These are phyloP conservation scores for Columba guinea DNA, from an alignment of 2,797 vertebrate species.

Conservation along the genomic window DNA sequence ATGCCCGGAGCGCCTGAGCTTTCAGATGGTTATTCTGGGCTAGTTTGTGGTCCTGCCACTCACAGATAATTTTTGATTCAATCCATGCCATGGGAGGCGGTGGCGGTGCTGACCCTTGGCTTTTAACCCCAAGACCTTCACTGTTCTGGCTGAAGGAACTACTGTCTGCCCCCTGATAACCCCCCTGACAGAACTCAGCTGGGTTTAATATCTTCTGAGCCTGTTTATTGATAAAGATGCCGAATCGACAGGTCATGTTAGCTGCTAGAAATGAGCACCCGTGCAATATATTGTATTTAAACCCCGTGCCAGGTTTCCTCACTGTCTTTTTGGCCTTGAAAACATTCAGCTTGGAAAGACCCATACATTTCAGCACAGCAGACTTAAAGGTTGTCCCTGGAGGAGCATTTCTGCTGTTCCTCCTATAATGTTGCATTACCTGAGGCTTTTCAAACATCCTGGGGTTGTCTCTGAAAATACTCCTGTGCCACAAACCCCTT, in stretches of 20 bases:
- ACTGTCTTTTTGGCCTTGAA: background rate
- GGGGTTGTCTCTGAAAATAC: background rate
- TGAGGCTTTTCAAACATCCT: background rate
- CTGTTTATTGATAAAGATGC: conserved; percentile 37
- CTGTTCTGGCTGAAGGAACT: conserved; percentile 72
- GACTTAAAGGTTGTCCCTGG: background rate
- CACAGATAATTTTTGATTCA: conserved; percentile 69
- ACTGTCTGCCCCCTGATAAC: conserved; percentile 77
- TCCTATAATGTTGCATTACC: rapidly evolving
- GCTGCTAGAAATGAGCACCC: background rate
- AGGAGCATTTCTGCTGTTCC: background rate
- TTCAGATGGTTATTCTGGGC: conserved; percentile 28
- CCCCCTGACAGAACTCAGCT: conserved; percentile 55
- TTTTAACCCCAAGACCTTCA: conserved; percentile 70
- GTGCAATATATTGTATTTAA: background rate
- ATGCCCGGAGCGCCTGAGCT: background rate
- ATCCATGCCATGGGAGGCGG: conserved; percentile 71
- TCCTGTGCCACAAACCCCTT: background rate
- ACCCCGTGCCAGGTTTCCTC: background rate
- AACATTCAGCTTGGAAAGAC: rapidly evolving
- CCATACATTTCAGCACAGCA: rapidly evolving
- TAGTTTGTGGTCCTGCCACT: conserved; percentile 50
- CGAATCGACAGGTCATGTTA: background rate
- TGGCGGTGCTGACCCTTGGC: conserved; percentile 73
- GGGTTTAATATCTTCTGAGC: conserved; percentile 1